These are phyloP conservation scores for Trichosurus vulpecula DNA, from an alignment of 2,797 vertebrate genomes.

Conservation along the genomic window DNA sequence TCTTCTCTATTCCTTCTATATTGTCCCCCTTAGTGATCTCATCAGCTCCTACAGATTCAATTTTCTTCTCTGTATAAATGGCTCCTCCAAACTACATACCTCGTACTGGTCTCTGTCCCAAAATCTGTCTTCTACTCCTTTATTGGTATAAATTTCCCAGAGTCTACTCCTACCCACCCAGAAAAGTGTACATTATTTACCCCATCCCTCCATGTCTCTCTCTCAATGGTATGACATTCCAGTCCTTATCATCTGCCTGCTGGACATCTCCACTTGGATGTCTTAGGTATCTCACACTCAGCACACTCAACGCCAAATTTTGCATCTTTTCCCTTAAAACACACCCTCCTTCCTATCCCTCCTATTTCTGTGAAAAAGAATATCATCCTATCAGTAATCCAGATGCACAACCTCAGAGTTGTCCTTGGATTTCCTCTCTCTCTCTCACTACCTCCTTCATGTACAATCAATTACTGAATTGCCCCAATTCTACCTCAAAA, in stretches of 20 bases:
- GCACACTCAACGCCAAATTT: background rate
- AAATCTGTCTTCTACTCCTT: background rate
- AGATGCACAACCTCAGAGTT: background rate
- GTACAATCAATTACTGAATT: background rate
- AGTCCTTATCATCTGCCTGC: background rate
- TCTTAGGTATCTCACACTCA: background rate
- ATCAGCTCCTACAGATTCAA: background rate
- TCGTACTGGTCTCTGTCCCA: background rate
- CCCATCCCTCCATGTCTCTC: background rate
- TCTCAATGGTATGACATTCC: background rate
- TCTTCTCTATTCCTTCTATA: background rate
- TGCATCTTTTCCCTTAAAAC: background rate
- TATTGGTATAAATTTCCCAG: background rate
- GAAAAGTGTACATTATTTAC: background rate
- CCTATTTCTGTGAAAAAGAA: background rate
- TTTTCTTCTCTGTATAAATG: background rate
- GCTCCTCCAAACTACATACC: background rate
- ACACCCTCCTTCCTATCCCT: background rate
- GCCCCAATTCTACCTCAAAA: background rate
- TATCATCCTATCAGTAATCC: background rate
- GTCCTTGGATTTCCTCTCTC: background rate
- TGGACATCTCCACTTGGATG: background rate
- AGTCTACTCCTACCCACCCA: background rate
- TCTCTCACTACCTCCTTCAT: background rate
- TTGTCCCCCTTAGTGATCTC: background rate